Evolutionary conservation across 2,113 vertebrate genomes (phyloP).

Genomic region (Pachypanchax playfairii): DNA sequence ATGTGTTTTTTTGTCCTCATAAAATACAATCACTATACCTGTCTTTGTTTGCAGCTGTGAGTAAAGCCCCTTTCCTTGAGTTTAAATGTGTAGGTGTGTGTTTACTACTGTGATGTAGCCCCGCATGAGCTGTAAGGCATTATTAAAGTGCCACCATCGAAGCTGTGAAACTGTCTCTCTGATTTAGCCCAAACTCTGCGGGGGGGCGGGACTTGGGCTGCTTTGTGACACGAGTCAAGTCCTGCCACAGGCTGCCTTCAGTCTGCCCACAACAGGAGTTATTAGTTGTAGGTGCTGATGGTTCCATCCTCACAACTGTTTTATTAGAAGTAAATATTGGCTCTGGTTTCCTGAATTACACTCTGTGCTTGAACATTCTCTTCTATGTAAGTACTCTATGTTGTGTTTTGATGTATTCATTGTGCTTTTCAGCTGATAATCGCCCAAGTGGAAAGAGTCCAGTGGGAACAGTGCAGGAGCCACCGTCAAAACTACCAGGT

Average conservation of each 20-base stretch:
- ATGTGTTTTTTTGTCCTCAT: conserved; percentile 47
- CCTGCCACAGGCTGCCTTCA: conserved; percentile 24
- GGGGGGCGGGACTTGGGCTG: conserved; percentile 34
- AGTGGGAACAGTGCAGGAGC: conserved; percentile 87
- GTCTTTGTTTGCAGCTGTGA: conserved; percentile 45
- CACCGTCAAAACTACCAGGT: conserved; percentile 87
- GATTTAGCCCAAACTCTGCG: conserved; percentile 18
- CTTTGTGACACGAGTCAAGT: conserved; percentile 41
- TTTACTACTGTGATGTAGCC: conserved; percentile 55
- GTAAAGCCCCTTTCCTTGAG: conserved; percentile 35
- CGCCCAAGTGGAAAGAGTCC: conserved; percentile 88
- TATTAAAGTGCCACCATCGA: conserved; percentile 59
- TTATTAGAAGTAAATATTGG: conserved; percentile 20
- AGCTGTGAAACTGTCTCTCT: conserved; percentile 38
- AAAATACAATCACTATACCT: conserved; percentile 56
- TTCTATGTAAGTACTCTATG: neutral
- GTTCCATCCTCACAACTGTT: conserved; percentile 16
- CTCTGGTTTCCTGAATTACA: neutral
- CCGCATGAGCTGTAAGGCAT: conserved; percentile 51
- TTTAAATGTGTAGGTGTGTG: conserved; percentile 51
- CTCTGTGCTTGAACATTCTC: neutral
- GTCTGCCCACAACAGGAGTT: conserved; percentile 32
- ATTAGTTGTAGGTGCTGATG: conserved; percentile 26
- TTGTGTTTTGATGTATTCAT: conserved; percentile 12
- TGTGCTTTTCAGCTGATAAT: conserved; percentile 85